phyloP scores from a whole-genome alignment of 2,113 vertebrate species.

The Rhinolophus ferrumequinum region DNA sequence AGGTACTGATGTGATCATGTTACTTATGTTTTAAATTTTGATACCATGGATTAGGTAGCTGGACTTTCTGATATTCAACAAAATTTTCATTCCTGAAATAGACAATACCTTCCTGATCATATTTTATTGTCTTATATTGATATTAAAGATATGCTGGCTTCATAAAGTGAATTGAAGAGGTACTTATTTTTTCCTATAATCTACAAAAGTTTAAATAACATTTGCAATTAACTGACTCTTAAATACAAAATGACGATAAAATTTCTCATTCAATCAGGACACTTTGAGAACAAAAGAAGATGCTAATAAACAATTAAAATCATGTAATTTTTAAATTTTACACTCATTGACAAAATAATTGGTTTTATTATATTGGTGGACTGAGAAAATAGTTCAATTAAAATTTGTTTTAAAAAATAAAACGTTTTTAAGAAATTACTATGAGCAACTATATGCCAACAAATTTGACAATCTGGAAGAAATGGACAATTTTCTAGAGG shows the following conservation, averaged over 20 bases:
- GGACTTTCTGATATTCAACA: background rate
- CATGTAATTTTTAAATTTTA: background rate
- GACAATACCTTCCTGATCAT: background rate
- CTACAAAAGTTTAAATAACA: background rate
- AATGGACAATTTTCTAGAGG: no score
- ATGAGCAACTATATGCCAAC: no score
- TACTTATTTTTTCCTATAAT: background rate
- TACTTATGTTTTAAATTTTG: background rate
- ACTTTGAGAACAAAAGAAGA: background rate
- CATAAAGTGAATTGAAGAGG: background rate
- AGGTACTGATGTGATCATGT: background rate
- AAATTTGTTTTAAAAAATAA: no score
- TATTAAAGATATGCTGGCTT: background rate
- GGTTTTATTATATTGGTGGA: background rate
- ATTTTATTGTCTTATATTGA: background rate
- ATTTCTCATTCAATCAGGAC: background rate
- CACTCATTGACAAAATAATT: background rate
- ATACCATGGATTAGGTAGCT: background rate
- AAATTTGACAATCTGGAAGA: no score
- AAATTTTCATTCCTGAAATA: background rate
- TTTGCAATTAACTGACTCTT: background rate
- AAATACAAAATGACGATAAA: background rate
- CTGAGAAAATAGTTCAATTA: background rate
- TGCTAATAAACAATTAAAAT: background rate
- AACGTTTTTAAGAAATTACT: no score